Conservation (phyloP, 2,888 invertebrate genomes). For the Balanococcus diminutus region DNA sequence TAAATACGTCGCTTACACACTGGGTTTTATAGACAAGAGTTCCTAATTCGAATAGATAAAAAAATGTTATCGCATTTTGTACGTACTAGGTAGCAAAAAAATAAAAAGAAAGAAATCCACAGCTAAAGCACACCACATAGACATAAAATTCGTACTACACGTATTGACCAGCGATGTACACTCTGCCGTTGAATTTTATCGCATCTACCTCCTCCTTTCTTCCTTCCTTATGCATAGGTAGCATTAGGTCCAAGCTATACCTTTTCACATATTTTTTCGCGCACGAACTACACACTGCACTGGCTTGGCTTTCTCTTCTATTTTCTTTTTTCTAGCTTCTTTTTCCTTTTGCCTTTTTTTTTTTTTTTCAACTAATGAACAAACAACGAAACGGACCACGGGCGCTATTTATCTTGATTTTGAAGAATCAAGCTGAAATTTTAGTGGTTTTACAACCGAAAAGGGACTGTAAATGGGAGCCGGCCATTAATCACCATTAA, state of each 20-base stretch:
- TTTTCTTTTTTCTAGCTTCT: neutral
- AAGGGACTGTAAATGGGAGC: conserved; percentile 43
- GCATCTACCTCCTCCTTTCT: neutral
- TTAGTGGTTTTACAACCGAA: conserved; percentile 46
- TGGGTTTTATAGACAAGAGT: no score
- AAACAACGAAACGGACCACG: conserved; percentile 15
- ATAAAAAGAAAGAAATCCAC: neutral
- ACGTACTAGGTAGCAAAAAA: no score
- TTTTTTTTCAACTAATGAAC: neutral
- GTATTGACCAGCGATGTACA: neutral
- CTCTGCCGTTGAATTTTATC: neutral
- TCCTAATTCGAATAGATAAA: no score
- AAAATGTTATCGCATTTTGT: no score
- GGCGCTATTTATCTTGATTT: conserved; percentile 47
- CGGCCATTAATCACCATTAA: conserved; percentile 53
- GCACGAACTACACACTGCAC: neutral
- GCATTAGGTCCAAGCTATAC: neutral
- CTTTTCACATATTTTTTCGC: neutral
- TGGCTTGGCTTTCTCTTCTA: neutral
- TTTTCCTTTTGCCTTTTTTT: neutral
- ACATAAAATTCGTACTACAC: neutral
- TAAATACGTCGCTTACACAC: no score
- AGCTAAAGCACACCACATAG: neutral
- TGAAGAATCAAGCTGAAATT: conserved; percentile 50
- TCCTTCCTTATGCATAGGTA: no score